Percentiles rank a stretch among this genome's conserved stretches.
These are phyloP conservation scores for Lepisosteus oculatus DNA, from an alignment of 2,113 vertebrate genomes.

Conservation along the genomic window DNA sequence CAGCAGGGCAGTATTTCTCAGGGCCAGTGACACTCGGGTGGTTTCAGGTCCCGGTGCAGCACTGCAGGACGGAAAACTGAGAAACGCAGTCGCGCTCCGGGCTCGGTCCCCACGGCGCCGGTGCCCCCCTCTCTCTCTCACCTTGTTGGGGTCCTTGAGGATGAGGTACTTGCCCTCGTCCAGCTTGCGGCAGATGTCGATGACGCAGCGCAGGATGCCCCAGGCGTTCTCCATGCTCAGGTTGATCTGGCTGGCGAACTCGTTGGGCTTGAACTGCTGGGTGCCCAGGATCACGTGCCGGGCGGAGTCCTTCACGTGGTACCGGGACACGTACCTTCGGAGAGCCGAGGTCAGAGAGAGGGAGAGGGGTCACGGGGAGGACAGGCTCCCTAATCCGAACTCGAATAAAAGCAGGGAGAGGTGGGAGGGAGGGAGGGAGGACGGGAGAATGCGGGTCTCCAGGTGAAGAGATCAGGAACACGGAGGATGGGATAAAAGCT, in stretches of 20 bases:
- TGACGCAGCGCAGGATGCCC: conserved; percentile 95
- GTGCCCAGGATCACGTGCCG: conserved; percentile 94
- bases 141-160: conserved; percentile 98
- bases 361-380: neutral
- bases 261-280: conserved; percentile 97
- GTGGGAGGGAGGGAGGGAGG: too few relatives aligned
- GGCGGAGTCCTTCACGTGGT: conserved; percentile 92
- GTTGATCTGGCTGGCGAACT: conserved; percentile 99
- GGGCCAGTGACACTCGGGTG: too few relatives aligned
- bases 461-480: too few relatives aligned
- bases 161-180: conserved; percentile 98
- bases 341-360: neutral
- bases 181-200: conserved; percentile 97
- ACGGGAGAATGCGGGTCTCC: too few relatives aligned
- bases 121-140: conserved; percentile 31
- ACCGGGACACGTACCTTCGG: conserved; percentile 89
- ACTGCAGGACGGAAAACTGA: too few relatives aligned
- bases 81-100: too few relatives aligned
- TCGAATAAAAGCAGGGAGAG: too few relatives aligned
- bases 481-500: too few relatives aligned
- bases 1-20: too few relatives aligned
- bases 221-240: conserved; percentile 98
- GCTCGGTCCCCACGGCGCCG: too few relatives aligned
- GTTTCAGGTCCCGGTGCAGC: too few relatives aligned
- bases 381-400: neutral